Percentiles rank a stretch among this genome's conserved stretches.
Conservation (phyloP, 2,113 vertebrate species). For the Brachyhypopomus gauderio region DNA sequence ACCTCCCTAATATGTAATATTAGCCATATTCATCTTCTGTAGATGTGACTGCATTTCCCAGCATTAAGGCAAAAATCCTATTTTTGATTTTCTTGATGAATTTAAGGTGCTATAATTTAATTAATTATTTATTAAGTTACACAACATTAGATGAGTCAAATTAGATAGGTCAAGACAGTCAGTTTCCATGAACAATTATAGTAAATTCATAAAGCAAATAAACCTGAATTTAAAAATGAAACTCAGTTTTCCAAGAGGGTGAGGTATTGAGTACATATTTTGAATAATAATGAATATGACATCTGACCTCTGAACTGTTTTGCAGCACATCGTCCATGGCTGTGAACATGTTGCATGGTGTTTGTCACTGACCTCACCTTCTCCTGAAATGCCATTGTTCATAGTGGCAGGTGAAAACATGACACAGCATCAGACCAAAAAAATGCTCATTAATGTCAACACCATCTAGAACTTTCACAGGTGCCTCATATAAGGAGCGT, state of each 20-base stretch:
- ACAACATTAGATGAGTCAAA: background rate
- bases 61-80: no score
- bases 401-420: background rate
- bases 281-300: background rate
- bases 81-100: background rate
- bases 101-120: slow-evolving; percentile 3
- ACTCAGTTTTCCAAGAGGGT: background rate
- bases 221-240: background rate
- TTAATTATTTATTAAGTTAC: background rate
- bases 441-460: background rate
- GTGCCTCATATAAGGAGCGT: slow-evolving; percentile 13
- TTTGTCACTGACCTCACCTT: background rate
- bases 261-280: background rate
- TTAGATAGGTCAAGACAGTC: background rate
- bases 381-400: background rate
- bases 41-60: background rate
- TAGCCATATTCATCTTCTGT: background rate
- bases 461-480: background rate
- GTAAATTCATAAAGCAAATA: slow-evolving; percentile 4
- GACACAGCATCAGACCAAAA: slow-evolving; percentile 15
- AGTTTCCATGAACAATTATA: background rate
- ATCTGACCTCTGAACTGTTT: background rate
- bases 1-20: background rate
- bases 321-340: background rate
- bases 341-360: background rate